These are phyloP conservation scores for Bovichtus diacanthus DNA, from an alignment of 2,797 vertebrate species.

Conservation along the genomic window DNA sequence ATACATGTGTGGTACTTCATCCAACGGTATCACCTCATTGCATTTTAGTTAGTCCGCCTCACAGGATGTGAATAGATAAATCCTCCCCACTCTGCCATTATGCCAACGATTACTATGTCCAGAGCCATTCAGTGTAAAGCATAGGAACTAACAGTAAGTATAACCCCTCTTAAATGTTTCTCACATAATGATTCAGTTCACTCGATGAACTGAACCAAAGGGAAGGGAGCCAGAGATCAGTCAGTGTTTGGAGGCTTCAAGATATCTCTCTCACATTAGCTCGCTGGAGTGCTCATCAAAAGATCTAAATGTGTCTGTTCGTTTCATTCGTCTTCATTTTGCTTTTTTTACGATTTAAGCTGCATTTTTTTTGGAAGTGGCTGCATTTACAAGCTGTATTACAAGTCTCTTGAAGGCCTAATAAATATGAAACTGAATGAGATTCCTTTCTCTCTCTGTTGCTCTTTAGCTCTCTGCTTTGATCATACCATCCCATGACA, in stretches of 20 bases:
- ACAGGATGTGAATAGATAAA: constrained; percentile 41
- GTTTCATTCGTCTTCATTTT: constrained; percentile 80
- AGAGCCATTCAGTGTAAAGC: constrained; percentile 54
- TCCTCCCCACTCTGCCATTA: constrained; percentile 27
- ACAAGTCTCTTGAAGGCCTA: constrained; percentile 80
- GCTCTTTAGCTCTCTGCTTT: constrained; percentile 76
- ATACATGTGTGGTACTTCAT: constrained; percentile 20
- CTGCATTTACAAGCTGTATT: constrained; percentile 75
- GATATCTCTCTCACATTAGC: constrained; percentile 76
- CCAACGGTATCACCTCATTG: constrained; percentile 6
- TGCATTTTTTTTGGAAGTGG: constrained; percentile 71
- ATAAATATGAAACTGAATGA: constrained; percentile 84
- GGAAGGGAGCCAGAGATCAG: constrained; percentile 55
- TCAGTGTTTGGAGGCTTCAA: constrained; percentile 69
- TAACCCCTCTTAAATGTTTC: constrained; percentile 71
- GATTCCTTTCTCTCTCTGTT: constrained; percentile 72
- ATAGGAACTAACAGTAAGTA: constrained; percentile 38
- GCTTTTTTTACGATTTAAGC: constrained; percentile 71
- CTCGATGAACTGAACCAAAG: constrained; percentile 74
- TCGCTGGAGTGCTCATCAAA: constrained; percentile 72
- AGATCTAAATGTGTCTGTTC: constrained; percentile 75
- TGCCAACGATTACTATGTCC: constrained; percentile 52
- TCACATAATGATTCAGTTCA: constrained; percentile 69
- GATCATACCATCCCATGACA: constrained; percentile 84
- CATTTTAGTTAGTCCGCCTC: constrained; percentile 33